Percentiles rank a stretch among this genome's conserved stretches.
These are phyloP conservation scores for Taxidea taxus DNA, from an alignment of 2,113 vertebrate species.

Conservation along the genomic window DNA sequence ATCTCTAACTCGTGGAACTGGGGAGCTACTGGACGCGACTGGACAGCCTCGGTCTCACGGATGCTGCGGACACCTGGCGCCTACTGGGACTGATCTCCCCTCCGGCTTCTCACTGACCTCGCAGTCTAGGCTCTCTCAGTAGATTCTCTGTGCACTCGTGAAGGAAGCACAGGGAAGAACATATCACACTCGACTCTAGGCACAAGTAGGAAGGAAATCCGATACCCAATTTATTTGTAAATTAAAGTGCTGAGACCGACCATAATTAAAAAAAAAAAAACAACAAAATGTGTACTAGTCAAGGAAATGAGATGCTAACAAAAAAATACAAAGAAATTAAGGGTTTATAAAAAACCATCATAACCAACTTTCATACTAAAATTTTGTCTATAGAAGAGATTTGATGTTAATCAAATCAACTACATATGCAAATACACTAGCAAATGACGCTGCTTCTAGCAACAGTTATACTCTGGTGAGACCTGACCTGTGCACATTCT, in stretches of 20 bases:
- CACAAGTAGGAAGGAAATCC: neutral
- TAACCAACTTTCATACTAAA: neutral
- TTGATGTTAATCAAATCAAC: neutral
- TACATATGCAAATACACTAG: neutral
- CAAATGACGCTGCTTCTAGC: neutral
- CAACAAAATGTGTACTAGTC: neutral
- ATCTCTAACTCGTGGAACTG: neutral
- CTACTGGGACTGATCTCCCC: neutral
- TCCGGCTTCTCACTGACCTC: neutral
- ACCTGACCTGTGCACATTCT: neutral
- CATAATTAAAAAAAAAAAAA: neutral
- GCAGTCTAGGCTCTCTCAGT: neutral
- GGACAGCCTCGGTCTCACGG: neutral
- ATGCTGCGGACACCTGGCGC: accelerated
- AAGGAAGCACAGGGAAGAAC: neutral
- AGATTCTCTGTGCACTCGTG: accelerated
- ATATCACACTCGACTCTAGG: accelerated
- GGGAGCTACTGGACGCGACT: neutral
- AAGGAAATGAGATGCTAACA: neutral
- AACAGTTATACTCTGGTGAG: neutral
- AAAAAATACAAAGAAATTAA: neutral
- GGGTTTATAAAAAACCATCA: neutral
- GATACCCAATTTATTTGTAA: accelerated
- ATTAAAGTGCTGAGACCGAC: neutral
- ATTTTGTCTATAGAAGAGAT: neutral